phyloP scores from a whole-genome alignment of 2,797 vertebrate species.

The Diplodus sargus region DNA sequence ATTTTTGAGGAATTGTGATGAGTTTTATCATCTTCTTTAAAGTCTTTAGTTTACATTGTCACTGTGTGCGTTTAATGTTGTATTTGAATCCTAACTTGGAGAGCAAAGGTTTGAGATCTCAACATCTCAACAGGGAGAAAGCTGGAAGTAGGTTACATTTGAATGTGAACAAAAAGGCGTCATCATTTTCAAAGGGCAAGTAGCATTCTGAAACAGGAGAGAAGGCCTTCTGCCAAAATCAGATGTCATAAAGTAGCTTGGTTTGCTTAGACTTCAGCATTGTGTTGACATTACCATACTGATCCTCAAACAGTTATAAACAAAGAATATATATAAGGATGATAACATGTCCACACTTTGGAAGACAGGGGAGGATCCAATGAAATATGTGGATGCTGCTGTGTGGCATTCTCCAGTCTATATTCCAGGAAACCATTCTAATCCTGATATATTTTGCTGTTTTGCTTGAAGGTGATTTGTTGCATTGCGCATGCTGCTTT shows the following conservation, averaged over 20 bases:
- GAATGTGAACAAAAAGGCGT: slow-evolving; percentile 47
- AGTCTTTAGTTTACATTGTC: slow-evolving; percentile 78
- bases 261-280: slow-evolving; percentile 44
- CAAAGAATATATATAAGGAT: background rate
- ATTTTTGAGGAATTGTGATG: slow-evolving; percentile 86
- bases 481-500: background rate
- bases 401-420: background rate
- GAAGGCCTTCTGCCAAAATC: slow-evolving; percentile 27
- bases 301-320: slow-evolving; percentile 33
- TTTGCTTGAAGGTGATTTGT: background rate
- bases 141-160: slow-evolving; percentile 13
- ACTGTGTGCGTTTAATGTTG: slow-evolving; percentile 71
- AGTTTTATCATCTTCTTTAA: slow-evolving; percentile 94
- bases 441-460: background rate
- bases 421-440: background rate
- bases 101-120: slow-evolving; percentile 19
- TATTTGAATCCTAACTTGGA: slow-evolving; percentile 55
- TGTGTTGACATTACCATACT: slow-evolving; percentile 50
- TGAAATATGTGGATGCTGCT: slow-evolving; percentile 2
- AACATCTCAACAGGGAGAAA: slow-evolving; percentile 26
- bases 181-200: slow-evolving; percentile 25
- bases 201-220: slow-evolving; percentile 42
- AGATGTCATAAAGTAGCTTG: slow-evolving; percentile 32
- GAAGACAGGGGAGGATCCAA: background rate
- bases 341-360: background rate